Evolutionary conservation across 2,888 invertebrate species (phyloP), one percentile per base, ranked within the genome.

Genomic region (Apamea epomidion): DNA sequence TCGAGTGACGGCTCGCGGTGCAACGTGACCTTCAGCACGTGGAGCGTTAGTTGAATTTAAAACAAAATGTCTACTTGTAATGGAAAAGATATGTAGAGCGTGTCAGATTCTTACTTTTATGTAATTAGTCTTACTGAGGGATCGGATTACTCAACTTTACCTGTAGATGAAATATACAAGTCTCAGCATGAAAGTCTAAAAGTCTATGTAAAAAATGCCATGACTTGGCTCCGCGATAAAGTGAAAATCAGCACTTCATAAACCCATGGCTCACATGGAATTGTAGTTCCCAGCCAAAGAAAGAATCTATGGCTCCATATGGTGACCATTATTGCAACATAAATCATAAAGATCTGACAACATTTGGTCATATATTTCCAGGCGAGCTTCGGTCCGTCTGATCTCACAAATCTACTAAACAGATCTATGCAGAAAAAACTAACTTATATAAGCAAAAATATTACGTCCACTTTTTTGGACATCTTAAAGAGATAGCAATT

Each of bases 21-120:
- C 87, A 89, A 89, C 87, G 83, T 88, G 89, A 89, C 86, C 88
- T 88, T 78, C 74, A 81, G 78, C 84, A 88, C 83, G 84, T 86
- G 77, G 79, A 80, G 83, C 78, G 78, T 81, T 82, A 78, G 80
- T 81, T 89, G 71, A 82, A 83, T 84, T 89, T 67, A 70, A 84
- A 86, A 79, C 82, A 82, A 87, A 87, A 81, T 78, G 45, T 80
- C 80, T 74, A 83, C 86, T 87, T 87, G 83, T 86, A 83, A 85
- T 83, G 80, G 69, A 80, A 83, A 62, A 72, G 76, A 83, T 87
- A 86, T 81, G 78, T 86, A 81, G 83, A 87, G 86, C 86, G 86
- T 87, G 76, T 83, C 79, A 77, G 67, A 51, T 72, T 79, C 73
- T 64, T 86, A 77, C 54, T 83, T 76, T 84, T 76, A 80, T 77